Percentiles rank a stretch among this genome's conserved stretches.
Evolutionary conservation across 92 coral and sea anemone genomes (phyloP).

Genomic region (Porites evermanni): DNA sequence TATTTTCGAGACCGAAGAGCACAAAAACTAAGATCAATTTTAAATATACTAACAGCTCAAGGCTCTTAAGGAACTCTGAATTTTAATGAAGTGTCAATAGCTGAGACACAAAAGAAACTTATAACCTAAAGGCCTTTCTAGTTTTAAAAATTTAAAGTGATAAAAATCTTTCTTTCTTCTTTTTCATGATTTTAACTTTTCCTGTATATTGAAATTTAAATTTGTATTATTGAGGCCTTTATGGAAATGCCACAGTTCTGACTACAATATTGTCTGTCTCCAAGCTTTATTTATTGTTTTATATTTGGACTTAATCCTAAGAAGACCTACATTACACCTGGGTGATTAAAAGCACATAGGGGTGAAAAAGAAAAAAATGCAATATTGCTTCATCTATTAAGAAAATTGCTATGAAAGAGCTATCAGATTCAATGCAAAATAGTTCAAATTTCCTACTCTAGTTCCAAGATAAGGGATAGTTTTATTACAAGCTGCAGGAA

Average conservation of each 20-base stretch:
- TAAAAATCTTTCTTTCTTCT: neutral
- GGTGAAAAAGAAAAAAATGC: neutral
- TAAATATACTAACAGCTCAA: too few species aligned
- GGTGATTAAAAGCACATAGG: too few species aligned
- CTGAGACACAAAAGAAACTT: too few species aligned
- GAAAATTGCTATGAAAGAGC: neutral
- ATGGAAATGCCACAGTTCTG: neutral
- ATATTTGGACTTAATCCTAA: neutral
- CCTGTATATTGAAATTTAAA: neutral
- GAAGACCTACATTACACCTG: neutral
- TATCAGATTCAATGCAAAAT: neutral
- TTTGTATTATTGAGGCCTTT: neutral
- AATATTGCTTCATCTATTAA: neutral
- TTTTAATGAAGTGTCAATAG: too few species aligned
- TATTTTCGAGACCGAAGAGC: too few species aligned
- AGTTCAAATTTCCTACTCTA: neutral
- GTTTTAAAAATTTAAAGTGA: neutral
- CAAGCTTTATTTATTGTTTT: neutral
- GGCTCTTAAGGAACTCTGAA: too few species aligned
- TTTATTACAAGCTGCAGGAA: conserved; percentile 30
- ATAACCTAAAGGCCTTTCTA: neutral
- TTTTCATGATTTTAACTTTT: neutral
- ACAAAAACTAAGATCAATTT: too few species aligned
- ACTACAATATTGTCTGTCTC: neutral
- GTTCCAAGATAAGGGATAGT: neutral